Evolutionary conservation across 1,140 invertebrate species (phyloP).

Genomic region (Lamellibrachia luymesi): DNA sequence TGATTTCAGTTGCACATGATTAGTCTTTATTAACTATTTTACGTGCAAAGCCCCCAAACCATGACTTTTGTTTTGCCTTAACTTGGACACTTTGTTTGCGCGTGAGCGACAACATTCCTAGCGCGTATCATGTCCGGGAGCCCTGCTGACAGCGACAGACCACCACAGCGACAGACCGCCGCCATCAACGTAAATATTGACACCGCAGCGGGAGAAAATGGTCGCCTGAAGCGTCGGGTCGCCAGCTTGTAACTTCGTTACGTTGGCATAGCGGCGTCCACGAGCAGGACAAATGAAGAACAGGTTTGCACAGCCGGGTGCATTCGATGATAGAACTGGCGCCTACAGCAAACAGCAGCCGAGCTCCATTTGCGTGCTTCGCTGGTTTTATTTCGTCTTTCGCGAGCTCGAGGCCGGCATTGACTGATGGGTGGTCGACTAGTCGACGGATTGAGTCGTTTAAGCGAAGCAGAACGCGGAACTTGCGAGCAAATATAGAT

Average conservation of each 20-base stretch:
- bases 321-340: background rate
- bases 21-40: too few relatives aligned
- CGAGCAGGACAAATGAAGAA: background rate
- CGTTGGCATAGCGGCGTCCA: background rate
- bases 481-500: background rate
- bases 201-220: background rate
- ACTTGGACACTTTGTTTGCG: too few relatives aligned
- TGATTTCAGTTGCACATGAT: too few relatives aligned
- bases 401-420: background rate
- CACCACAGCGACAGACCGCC: background rate
- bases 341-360: background rate
- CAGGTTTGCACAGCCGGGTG: background rate
- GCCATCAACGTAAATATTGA: too few relatives aligned
- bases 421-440: background rate
- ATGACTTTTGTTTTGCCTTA: too few relatives aligned
- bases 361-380: background rate
- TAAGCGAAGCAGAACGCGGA: background rate
- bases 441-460: background rate
- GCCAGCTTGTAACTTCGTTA: background rate
- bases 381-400: background rate
- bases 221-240: too few relatives aligned
- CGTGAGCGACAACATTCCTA: too few relatives aligned
- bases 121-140: too few relatives aligned
- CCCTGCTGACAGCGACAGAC: too few relatives aligned
- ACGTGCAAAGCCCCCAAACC: too few relatives aligned